Conservation (phyloP, 2,797 vertebrate species). For the Melopsittacus undulatus region DNA sequence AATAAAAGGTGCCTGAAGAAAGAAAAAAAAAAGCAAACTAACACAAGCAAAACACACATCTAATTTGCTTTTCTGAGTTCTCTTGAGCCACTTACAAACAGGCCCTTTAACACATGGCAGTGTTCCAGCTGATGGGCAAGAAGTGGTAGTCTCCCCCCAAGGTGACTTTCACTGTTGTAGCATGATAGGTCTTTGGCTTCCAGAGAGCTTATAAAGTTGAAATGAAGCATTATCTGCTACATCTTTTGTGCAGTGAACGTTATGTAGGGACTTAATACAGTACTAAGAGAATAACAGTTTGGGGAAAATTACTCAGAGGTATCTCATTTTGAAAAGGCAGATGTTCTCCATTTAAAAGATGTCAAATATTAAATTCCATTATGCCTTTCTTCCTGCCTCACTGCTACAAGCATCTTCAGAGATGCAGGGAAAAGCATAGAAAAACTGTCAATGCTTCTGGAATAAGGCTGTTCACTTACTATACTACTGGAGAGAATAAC, state of each 20-base stretch:
- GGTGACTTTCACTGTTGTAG: slow-evolving; percentile 58
- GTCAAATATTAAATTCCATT: slow-evolving; percentile 30
- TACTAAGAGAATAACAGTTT: slow-evolving; percentile 10
- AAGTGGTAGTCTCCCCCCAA: slow-evolving; percentile 1
- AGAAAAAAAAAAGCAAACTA: neutral
- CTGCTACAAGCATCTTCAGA: neutral
- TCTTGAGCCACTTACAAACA: neutral
- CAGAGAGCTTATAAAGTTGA: slow-evolving; percentile 37
- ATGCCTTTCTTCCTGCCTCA: slow-evolving; percentile 1
- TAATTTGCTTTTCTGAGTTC: neutral
- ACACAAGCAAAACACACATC: neutral
- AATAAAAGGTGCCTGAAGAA: neutral
- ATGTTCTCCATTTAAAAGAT: slow-evolving; percentile 35
- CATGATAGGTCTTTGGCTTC: slow-evolving; percentile 45
- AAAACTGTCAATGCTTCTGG: neutral
- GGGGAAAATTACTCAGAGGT: slow-evolving; percentile 16
- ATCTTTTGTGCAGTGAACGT: slow-evolving; percentile 13
- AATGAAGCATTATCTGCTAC: slow-evolving; percentile 16
- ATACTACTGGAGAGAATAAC: neutral
- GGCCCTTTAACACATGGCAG: neutral
- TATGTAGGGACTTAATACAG: neutral
- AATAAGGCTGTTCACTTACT: slow-evolving; percentile 30
- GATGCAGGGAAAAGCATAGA: neutral
- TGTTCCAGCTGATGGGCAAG: neutral
- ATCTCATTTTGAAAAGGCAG: slow-evolving; percentile 30